Evolutionary conservation across 1,140 invertebrate genomes (phyloP), one percentile per base, ranked within the genome.

Genomic region (Holotrichia oblita): DNA sequence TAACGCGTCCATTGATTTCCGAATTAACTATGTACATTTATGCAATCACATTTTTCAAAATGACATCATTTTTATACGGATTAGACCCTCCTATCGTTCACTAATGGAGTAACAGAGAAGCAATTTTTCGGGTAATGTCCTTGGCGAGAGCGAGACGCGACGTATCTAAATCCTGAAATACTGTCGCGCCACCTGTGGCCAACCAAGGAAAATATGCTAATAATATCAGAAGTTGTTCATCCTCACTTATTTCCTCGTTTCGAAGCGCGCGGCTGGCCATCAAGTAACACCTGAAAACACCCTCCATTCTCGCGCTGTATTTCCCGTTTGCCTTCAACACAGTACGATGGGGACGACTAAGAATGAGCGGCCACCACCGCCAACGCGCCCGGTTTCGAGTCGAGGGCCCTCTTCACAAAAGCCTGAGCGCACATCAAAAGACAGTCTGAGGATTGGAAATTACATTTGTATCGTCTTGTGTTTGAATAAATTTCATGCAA

Each of bases 221-320:
- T 81, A 80, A 79, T 78, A 77, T 77, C 78, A 79, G 77, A 80
- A 81, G 81, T 81, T 81, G 81, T 80, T 81, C 61, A 69, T 69
- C 81, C 78, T 81, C 81, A 80, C 81, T 81, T 81, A 81, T 81
- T 80, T 80, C 79, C 81, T 81, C 81, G 81, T 81, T 80, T 78
- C 61, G 76, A 78, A 79, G 77, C 79, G 77, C 79, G 79, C 79
- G 79, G 77, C 76, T 81, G 81, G 77, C 76, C 80, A 79, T 79
- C 76, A 78, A 80, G 79, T 80, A 81, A 81, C 81, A 81, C 81
- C 81, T 81, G 81, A 81, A 78, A 81, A 78, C 81, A 78, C 77
- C 69, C 27, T 34, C 81, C 73, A 80, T 81, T 81, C 79, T 74
- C 79, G 77, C 48, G 77, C 48, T 10, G 22, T 69, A 27, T 69